phyloP scores from a whole-genome alignment of 2,888 invertebrate genomes.

The Sipha maydis region DNA sequence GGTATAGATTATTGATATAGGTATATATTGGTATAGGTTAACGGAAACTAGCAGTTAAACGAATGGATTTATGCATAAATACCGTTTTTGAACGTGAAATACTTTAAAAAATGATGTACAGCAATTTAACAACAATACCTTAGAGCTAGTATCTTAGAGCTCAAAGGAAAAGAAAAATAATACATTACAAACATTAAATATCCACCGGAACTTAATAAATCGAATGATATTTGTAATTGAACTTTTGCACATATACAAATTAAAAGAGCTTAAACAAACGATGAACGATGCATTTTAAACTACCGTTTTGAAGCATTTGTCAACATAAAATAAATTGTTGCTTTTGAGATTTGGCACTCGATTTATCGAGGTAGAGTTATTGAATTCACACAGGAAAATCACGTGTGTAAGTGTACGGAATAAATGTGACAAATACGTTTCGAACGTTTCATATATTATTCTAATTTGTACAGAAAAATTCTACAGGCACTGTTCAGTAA shows the following conservation, averaged over 20 bases:
- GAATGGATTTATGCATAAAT: too few species aligned
- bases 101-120: too few species aligned
- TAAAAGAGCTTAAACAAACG: constrained; percentile 10
- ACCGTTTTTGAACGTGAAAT: too few species aligned
- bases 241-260: background rate
- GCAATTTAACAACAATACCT: too few species aligned
- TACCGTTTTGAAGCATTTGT: background rate
- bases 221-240: background rate
- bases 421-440: background rate
- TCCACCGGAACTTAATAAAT: too few species aligned
- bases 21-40: too few species aligned
- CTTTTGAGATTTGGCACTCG: constrained; percentile 10
- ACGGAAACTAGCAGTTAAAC: too few species aligned
- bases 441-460: too few species aligned
- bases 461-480: background rate
- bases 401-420: background rate
- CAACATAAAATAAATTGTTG: constrained; percentile 8
- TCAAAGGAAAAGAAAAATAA: too few species aligned
- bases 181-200: too few species aligned
- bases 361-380: background rate
- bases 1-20: too few species aligned
- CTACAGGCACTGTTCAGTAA: background rate
- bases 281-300: constrained; percentile 27
- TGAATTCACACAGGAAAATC: constrained; percentile 2
- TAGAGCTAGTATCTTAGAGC: too few species aligned